A percentile compares a stretch with the other conserved stretches of the same genome.
phyloP scores from a whole-genome alignment of 2,113 vertebrate species.

The Heterochromis multidens region DNA sequence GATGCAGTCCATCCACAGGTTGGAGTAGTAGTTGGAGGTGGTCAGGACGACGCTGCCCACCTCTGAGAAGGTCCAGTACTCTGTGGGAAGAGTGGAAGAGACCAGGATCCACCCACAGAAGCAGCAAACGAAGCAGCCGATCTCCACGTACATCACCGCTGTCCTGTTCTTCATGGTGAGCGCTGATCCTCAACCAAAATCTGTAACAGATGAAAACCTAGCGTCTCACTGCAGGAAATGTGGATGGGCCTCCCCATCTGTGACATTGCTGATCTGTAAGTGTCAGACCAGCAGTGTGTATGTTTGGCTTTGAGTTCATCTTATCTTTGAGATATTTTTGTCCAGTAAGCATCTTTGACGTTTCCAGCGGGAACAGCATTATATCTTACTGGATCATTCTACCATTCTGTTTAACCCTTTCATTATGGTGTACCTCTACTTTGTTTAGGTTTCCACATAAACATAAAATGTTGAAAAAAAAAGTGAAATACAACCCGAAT shows the following conservation, averaged over 20 bases:
- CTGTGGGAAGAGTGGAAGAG: conserved; percentile 87
- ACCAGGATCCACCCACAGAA: conserved; percentile 89
- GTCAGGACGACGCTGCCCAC: conserved; percentile 87
- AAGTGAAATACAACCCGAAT: too few relatives aligned
- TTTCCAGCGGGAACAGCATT: conserved; percentile 19
- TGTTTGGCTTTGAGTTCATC: background rate
- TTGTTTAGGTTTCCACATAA: too few relatives aligned
- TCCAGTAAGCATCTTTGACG: conserved; percentile 51
- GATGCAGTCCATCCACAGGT: conserved; percentile 92
- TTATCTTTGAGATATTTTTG: conserved; percentile 59
- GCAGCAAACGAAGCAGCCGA: conserved; percentile 83
- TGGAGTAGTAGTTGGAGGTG: conserved; percentile 87
- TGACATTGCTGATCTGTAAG: background rate
- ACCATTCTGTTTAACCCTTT: background rate
- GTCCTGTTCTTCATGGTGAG: conserved; percentile 65
- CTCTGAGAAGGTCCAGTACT: conserved; percentile 91
- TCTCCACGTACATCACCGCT: conserved; percentile 79
- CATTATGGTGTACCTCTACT: background rate
- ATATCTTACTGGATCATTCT: background rate
- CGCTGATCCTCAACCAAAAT: background rate
- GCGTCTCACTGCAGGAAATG: background rate
- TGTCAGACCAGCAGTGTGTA: background rate
- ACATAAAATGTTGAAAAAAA: background rate
- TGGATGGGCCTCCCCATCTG: background rate
- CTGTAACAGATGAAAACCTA: background rate